Conservation (phyloP, 2,113 vertebrate genomes). For the Thermophis baileyi region DNA sequence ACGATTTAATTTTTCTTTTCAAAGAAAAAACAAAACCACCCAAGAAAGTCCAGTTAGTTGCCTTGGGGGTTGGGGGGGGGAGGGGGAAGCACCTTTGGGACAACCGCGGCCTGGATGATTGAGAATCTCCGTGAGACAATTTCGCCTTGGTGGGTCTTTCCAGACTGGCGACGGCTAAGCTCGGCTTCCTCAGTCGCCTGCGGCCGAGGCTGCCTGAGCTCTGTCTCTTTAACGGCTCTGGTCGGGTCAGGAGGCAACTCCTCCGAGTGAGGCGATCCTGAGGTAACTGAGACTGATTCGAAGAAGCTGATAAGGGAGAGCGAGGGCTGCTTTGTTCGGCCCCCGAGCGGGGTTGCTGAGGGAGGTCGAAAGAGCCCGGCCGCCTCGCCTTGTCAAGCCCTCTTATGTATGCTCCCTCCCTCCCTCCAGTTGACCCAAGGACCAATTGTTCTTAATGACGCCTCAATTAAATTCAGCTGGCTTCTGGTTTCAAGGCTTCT, state of each 20-base stretch:
- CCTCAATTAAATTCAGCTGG: constrained; percentile 64
- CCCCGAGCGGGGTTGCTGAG: not conserved
- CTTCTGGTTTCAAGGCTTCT: constrained; percentile 50
- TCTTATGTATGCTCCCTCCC: not conserved
- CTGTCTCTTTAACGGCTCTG: not conserved
- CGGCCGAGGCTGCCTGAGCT: not conserved
- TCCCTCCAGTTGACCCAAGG: constrained; percentile 9
- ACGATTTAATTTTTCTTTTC: too few relatives aligned
- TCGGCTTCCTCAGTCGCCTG: not conserved
- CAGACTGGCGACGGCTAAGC: not conserved
- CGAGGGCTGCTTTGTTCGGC: not conserved
- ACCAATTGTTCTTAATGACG: constrained; percentile 42
- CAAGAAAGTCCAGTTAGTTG: not conserved
- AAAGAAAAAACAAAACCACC: not conserved
- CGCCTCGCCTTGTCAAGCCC: not conserved
- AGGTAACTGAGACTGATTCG: not conserved
- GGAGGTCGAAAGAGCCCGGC: not conserved
- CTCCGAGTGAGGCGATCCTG: not conserved
- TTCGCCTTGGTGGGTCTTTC: not conserved
- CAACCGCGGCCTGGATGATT: not conserved
- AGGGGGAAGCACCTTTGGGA: not conserved
- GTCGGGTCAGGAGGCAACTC: not conserved
- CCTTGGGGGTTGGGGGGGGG: not conserved
- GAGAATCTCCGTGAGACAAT: not conserved
- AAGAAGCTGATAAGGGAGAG: not conserved